Evolutionary conservation across 2,888 invertebrate genomes (phyloP).

Genomic region (Julus scanicus): DNA sequence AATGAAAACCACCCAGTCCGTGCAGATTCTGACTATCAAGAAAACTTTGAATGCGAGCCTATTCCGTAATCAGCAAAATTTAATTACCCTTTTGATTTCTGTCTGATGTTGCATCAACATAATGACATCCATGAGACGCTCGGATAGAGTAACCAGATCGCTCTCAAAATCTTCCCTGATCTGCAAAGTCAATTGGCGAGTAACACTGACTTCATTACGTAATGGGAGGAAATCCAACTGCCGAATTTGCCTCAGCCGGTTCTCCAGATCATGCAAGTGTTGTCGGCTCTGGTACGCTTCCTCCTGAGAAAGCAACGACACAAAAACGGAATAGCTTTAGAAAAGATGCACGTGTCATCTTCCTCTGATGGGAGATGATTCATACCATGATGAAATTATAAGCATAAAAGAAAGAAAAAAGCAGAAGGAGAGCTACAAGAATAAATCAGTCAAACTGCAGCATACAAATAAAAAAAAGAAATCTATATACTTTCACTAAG

Average conservation of each 20-base stretch:
- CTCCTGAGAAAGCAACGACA: slow-evolving; percentile 36
- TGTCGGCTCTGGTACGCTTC: slow-evolving; percentile 41
- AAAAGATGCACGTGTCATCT: neutral
- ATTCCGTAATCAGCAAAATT: neutral
- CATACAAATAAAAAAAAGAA: neutral
- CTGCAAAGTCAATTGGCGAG: slow-evolving; percentile 40
- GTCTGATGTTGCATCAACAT: slow-evolving; percentile 53
- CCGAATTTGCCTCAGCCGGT: neutral
- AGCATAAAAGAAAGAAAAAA: neutral
- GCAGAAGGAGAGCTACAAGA: neutral
- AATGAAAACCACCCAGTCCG: too few relatives aligned
- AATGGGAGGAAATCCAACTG: neutral
- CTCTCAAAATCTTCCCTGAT: slow-evolving; percentile 58
- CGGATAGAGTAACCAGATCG: slow-evolving; percentile 57
- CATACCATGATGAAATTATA: neutral
- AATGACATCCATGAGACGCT: slow-evolving; percentile 56
- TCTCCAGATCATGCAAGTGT: slow-evolving; percentile 22
- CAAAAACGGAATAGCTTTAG: neutral
- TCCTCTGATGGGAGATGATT: neutral
- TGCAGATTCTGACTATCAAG: neutral
- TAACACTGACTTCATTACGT: slow-evolving; percentile 4
- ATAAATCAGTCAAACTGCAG: neutral
- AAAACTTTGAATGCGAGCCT: too few relatives aligned
- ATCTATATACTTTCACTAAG: neutral
- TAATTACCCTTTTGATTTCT: slow-evolving; percentile 36